Base-by-base conservation (phyloP, 1,140 invertebrate genomes). In the Bicyclus anynana region DNA sequence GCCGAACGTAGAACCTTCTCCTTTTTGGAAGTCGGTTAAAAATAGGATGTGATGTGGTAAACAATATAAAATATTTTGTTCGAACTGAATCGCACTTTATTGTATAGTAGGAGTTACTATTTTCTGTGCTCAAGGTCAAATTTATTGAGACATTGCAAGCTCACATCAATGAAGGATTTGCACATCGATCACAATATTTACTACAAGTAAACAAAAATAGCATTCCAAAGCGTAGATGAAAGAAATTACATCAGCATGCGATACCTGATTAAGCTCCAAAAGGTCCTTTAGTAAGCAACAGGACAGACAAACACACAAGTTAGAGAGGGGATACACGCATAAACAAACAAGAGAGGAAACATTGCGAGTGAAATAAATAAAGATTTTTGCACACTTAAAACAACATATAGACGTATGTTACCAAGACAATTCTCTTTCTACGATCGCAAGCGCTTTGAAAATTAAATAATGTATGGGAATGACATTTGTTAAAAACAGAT, bases 261-360 rank as follows among this genome's bases (percentile, higher is more conserved):
- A 70, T 84, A 87, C 84, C 84, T 87, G 78, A 52, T 69, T 73
- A 71, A 73, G 62, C 60, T 87, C 79, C 78, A 68, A 67, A 59
- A 74, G 78, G 63, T 84, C 84, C 84, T 87, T n/a, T 75, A 74
- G 80, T 58, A 77, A 80, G 81, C 83, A 49, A 61, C 23, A 61
- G 58, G 59, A 61, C 38, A 61, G 53, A 61, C 27, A 55, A 38
- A 55, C 16, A 58, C 35, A 27, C 6, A 46, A 46, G 13, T 44
- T 44, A 44, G 17, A 73, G 48, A 67, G 65, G 66, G 74, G 53
- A 65, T 76, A 65, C 68, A 21, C 17, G 40, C 59, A 65, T 50
- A 53, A 74, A 69, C 75, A 61, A 40, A 38, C 20, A 50, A 70
- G 50, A 64, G 35, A n/a, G 27, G 18, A 21, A 5, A 44, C 16